phyloP scores from a whole-genome alignment of 2,113 vertebrate species.

The Cyanoliseus patagonus region DNA sequence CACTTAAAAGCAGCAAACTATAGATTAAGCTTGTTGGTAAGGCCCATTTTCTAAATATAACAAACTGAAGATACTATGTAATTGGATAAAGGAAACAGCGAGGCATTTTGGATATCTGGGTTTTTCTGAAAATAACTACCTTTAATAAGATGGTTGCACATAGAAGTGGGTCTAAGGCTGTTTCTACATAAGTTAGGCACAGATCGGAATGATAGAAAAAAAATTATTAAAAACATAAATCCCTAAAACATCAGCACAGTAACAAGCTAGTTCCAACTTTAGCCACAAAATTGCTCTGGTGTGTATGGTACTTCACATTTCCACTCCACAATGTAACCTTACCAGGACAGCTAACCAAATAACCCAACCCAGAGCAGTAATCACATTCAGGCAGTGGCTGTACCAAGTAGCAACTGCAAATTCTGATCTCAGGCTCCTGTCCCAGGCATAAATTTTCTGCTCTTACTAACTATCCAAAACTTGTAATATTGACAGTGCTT shows the following conservation, averaged over 20 bases:
- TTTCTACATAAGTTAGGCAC: not conserved
- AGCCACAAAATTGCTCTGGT: rapidly evolving
- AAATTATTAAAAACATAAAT: not conserved
- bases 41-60: not conserved
- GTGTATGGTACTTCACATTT: not conserved
- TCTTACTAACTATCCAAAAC: not conserved
- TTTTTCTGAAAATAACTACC: not conserved
- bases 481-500: not conserved
- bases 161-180: rapidly evolving
- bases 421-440: not conserved
- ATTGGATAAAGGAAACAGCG: not conserved
- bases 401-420: not conserved
- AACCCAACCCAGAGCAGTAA: not conserved
- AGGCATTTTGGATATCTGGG: not conserved
- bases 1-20: not conserved
- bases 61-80: rapidly evolving
- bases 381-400: not conserved
- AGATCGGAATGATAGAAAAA: not conserved
- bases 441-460: not conserved
- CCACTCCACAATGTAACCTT: not conserved
- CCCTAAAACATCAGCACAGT: not conserved
- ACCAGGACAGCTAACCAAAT: not conserved
- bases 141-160: not conserved
- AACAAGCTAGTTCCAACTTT: not conserved
- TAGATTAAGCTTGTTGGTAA: not conserved